Evolutionary conservation across 2,888 invertebrate species (phyloP).

Genomic region (Parascotia fuliginaria): DNA sequence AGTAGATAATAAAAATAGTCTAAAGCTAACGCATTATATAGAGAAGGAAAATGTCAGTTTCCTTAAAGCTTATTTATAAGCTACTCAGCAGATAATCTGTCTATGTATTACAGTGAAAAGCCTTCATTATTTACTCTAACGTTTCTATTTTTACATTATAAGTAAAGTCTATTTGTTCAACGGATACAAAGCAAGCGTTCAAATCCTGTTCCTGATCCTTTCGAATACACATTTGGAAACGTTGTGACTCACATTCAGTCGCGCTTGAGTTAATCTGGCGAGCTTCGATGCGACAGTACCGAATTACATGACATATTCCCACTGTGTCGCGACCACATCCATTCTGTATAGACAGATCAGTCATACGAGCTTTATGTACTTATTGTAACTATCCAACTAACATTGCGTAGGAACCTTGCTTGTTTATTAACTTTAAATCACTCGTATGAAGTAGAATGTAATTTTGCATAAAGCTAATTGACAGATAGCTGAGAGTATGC

Average conservation of each 20-base stretch:
- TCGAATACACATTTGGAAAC: conserved; percentile 52
- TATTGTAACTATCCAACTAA: conserved; percentile 15
- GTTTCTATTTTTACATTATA: conserved; percentile 23
- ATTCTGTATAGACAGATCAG: conserved; percentile 7
- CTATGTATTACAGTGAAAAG: not conserved
- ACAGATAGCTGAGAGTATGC: no score
- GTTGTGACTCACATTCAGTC: conserved; percentile 48
- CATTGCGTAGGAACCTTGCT: not conserved
- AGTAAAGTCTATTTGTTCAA: conserved; percentile 25
- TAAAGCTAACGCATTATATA: not conserved
- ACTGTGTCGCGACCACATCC: conserved; percentile 41
- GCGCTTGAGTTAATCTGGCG: conserved; percentile 56
- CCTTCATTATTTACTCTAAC: not conserved
- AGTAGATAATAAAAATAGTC: not conserved
- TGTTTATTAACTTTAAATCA: not conserved
- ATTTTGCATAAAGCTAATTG: no score
- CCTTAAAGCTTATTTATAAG: not conserved
- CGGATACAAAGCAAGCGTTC: conserved; percentile 36
- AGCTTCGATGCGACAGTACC: conserved; percentile 52
- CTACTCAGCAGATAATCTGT: not conserved
- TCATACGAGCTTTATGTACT: not conserved
- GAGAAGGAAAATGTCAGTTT: not conserved
- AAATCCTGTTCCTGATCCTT: conserved; percentile 53
- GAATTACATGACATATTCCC: conserved; percentile 54
- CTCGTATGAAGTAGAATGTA: not conserved